Evolutionary conservation across 2,113 vertebrate species (phyloP), one percentile per base, ranked within the genome.

Genomic region (Oostethus manadensis): DNA sequence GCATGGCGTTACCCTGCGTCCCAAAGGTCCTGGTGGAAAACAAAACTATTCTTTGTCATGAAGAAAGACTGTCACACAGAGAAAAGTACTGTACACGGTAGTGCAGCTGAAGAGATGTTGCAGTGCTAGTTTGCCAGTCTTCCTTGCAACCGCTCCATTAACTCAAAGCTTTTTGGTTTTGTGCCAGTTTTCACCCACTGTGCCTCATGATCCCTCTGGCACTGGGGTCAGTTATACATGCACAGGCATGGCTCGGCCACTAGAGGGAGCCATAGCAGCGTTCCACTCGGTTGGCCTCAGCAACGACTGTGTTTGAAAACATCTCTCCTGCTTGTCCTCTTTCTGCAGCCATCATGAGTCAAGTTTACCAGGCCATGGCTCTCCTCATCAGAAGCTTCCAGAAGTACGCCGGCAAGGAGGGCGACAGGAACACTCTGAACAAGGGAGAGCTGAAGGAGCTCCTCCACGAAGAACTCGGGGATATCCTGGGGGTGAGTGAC

Each of bases 391-490:
- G 13, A 0, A 21, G 84, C 66, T 97, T 97, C 84, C 29, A 90
- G 16, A 90, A 88, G 57, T 93, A 97, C 61, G 90, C 94, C 0
- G 84, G 87, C 56, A 93, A 88, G 66, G 95, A 96, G 16, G 94
- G 93, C 0, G 91, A 94, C 81, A 89, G 84, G 38, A 0, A 18
- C 33, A 93, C 89, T 51, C 88, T 98, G 85, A 92, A 62, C 78
- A 94, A 93, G 73, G 89, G 42, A 51, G 94, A 98, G 80, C 76
- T 97, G 59, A 96, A 93, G 56, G 90, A 93, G 0, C 75, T 96
- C 68, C 88, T 97, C 49, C 77, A 88, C 47, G 79, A 63, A 0
- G 93, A 96, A 73, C 29, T 98, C 42, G 81, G 86, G 2, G 81
- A 82, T 0, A 51, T 92, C 3, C 17, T 94, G 43, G 70, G 86